These are phyloP conservation scores for Otis tarda DNA, from an alignment of 2,113 vertebrate genomes.

Conservation along the genomic window DNA sequence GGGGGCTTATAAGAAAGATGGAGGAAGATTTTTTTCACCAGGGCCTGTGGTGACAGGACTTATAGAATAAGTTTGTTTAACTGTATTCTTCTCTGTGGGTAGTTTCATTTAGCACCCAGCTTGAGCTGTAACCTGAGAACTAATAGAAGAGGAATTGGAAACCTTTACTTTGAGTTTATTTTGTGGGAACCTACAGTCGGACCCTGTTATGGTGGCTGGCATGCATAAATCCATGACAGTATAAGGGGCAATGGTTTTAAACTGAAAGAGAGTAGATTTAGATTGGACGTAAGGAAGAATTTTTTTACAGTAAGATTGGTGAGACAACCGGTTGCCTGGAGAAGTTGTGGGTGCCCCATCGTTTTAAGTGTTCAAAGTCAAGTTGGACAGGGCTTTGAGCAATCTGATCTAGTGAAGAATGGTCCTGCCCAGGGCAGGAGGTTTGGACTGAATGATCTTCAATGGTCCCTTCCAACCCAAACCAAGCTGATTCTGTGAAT, in stretches of 20 bases:
- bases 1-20: neutral
- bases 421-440: neutral
- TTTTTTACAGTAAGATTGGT: neutral
- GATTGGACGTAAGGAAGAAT: neutral
- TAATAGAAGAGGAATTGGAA: neutral
- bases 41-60: neutral
- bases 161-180: neutral
- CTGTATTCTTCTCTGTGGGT: neutral
- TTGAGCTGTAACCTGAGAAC: neutral
- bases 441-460: neutral
- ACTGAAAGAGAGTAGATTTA: neutral
- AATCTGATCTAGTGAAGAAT: neutral
- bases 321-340: neutral
- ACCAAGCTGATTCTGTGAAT: neutral
- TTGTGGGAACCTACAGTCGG: neutral
- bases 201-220: neutral
- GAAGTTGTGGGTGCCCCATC: neutral
- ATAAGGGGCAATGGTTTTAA: neutral
- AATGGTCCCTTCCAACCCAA: neutral
- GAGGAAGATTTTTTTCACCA: neutral
- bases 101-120: neutral
- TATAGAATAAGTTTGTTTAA: neutral
- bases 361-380: neutral
- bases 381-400: neutral
- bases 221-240: neutral